Evolutionary conservation across 2,888 invertebrate genomes (phyloP).

Genomic region (Eucriotettix oculatus): DNA sequence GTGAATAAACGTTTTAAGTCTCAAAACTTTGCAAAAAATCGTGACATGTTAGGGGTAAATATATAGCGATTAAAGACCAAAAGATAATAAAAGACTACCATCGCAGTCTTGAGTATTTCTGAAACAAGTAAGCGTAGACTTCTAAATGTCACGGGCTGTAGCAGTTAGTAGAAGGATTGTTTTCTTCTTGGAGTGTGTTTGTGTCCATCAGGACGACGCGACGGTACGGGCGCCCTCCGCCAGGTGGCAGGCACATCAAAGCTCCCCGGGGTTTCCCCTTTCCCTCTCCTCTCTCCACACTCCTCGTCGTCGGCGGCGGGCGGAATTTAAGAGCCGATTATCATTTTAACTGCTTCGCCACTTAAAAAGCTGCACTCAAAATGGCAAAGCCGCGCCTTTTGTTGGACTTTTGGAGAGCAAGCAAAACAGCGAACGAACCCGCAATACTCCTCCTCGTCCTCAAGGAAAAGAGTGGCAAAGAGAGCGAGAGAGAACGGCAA

Average conservation of each 20-base stretch:
- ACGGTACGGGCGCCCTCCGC: background rate
- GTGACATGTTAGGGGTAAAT: too few species aligned
- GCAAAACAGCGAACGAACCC: constrained; percentile 15
- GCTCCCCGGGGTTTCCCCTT: too few species aligned
- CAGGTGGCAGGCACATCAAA: background rate
- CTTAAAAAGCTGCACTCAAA: constrained; percentile 21
- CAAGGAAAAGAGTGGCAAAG: background rate
- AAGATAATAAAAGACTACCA: too few species aligned
- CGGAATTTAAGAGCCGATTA: constrained; percentile 20
- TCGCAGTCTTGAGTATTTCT: too few species aligned
- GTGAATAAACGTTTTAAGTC: too few species aligned
- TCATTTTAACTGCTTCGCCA: constrained; percentile 25
- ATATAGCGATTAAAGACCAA: too few species aligned
- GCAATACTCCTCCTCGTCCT: background rate
- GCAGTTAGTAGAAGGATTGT: too few species aligned
- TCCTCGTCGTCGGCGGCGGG: background rate
- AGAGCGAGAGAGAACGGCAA: background rate
- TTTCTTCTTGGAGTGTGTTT: too few species aligned
- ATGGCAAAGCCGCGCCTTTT: constrained; percentile 16
- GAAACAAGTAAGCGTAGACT: too few species aligned
- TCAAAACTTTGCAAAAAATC: too few species aligned
- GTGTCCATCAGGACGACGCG: too few species aligned
- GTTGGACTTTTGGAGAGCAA: constrained; percentile 20
- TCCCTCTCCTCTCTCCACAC: background rate
- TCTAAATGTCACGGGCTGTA: too few species aligned